Conservation (phyloP, 2,113 vertebrate species). For the Dunckerocampus dactyliophorus region DNA sequence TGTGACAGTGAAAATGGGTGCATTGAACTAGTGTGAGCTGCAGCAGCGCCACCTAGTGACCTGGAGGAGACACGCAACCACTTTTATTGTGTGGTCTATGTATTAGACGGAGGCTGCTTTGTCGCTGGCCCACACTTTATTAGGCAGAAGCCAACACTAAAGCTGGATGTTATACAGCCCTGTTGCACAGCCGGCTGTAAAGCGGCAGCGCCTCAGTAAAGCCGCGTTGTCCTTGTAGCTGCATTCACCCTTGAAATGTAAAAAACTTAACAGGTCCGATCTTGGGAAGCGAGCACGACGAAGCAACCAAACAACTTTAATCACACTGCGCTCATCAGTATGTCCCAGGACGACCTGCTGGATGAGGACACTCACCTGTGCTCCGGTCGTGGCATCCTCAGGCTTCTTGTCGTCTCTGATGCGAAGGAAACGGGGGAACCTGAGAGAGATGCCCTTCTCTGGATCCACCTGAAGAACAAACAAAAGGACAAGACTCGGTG, state of each 20-base stretch:
- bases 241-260: conserved; percentile 27
- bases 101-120: neutral
- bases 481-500: neutral
- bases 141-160: conserved; percentile 7
- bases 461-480: conserved; percentile 77
- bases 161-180: conserved; percentile 21
- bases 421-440: conserved; percentile 84
- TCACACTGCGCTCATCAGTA: conserved; percentile 10
- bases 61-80: too few relatives aligned
- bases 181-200: too few relatives aligned
- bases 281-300: conserved; percentile 16
- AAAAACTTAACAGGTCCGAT: conserved; percentile 31
- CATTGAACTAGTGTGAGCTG: too few relatives aligned
- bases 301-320: conserved; percentile 5
- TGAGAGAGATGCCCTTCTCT: conserved; percentile 85
- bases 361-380: conserved; percentile 68
- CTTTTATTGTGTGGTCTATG: too few relatives aligned
- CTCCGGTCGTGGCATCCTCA: conserved; percentile 80
- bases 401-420: conserved; percentile 85
- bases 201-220: neutral
- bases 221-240: conserved; percentile 19
- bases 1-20: too few relatives aligned
- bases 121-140: neutral
- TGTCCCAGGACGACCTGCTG: neutral
- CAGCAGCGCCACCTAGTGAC: too few relatives aligned